Evolutionary conservation across 2,113 vertebrate species (phyloP), one percentile per base, ranked within the genome.

Genomic region (Ivindomyrus marchei): DNA sequence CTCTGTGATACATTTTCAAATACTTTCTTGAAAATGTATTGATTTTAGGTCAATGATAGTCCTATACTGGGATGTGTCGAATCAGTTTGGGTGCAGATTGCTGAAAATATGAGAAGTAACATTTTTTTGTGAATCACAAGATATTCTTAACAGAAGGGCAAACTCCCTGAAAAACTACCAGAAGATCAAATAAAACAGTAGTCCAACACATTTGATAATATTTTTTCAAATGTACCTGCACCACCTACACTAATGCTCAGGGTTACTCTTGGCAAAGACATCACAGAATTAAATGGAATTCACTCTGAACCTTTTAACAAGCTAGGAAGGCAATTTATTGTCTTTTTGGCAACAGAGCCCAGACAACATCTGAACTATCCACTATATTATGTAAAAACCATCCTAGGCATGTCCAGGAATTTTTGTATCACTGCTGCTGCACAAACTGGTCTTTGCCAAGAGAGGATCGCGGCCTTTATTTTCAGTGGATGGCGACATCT

Each of bases 241-340:
- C 90, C 42, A 94, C 94, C 10, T 89, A 93, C 70, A 52, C n/a
- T 62, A 89, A 92, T 0, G 66, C 91, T 92, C 92, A 89, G 36
- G 0, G 0, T 92, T 89, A 90, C 91, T 92, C 90, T 94, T 94
- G 92, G 89, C 97, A 94, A 97, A 96, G 88, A 97, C 94, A 89
- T 97, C 94, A 45, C 96, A 96, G 94, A 97, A 97, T 53, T 94
- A 92, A 95, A 97, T 31, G 85, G 97, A 52, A 95, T 97, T 93
- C 96, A 96, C 90, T 96, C 96, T 17, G 95, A 94, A 5, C 95
- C 95, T 66, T 88, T 58, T 49, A 49, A 74, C 31, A 11, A 77
- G 77, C 47, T 49, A n/a, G 47, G 36, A 24, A 42, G 53, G 19
- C 3, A 52, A 89, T 70, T 49, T 27, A 21, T 19, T 53, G 21